Evolutionary conservation across 2,113 vertebrate genomes (phyloP).

Genomic region (Lepus timidus): DNA sequence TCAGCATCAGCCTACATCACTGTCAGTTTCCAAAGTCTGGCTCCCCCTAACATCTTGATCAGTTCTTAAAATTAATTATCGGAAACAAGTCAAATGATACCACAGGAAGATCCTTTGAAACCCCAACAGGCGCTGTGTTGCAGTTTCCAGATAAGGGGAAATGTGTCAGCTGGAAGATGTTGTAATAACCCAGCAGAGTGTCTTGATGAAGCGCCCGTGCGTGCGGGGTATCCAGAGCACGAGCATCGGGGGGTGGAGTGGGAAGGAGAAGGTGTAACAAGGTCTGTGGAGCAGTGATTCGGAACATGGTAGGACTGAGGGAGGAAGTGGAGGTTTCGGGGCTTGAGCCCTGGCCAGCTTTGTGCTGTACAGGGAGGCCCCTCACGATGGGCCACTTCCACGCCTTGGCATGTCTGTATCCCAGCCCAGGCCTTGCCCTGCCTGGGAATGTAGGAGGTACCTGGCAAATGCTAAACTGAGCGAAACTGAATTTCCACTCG

Average conservation of each 20-base stretch:
- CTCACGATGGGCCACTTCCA: neutral
- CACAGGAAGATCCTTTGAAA: conserved; percentile 56
- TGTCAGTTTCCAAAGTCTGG: conserved; percentile 53
- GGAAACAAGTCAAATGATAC: conserved; percentile 59
- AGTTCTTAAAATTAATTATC: conserved; percentile 75
- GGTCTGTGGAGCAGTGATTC: neutral
- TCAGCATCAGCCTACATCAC: conserved; percentile 11
- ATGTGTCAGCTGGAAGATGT: neutral
- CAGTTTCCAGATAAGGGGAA: conserved; percentile 70
- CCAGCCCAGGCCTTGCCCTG: neutral
- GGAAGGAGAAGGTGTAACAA: conserved; percentile 39
- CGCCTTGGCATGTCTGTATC: neutral
- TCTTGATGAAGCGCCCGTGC: conserved; percentile 74
- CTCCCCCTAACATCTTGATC: conserved; percentile 67
- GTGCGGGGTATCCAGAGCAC: neutral
- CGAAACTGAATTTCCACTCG: neutral
- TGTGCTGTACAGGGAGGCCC: neutral
- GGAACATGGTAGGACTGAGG: neutral
- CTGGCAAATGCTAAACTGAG: neutral
- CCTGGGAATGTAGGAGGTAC: neutral
- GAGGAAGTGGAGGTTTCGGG: neutral
- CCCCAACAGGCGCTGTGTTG: neutral
- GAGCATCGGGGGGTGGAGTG: conserved; percentile 28
- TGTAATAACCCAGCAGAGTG: conserved; percentile 60
- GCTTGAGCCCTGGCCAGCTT: neutral